phyloP scores from a whole-genome alignment of 2,888 invertebrate genomes.

The Clusia tigrina region DNA sequence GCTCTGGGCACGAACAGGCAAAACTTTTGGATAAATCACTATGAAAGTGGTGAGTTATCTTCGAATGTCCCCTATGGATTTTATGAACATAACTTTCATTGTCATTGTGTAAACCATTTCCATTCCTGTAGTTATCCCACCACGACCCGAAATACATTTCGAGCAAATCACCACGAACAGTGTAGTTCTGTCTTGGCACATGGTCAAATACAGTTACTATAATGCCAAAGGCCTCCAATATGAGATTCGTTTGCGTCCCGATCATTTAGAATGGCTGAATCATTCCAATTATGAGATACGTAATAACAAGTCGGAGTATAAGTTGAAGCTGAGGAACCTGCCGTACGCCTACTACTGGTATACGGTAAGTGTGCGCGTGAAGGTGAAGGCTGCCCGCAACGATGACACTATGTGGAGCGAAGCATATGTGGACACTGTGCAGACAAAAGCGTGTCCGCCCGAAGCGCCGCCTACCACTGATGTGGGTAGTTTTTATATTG shows the following conservation, averaged over 20 bases:
- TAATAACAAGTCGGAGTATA: conserved; percentile 28
- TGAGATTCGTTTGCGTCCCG: conserved; percentile 39
- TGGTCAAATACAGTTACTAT: conserved; percentile 42
- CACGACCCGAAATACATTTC: conserved; percentile 38
- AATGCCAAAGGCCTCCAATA: conserved; percentile 40
- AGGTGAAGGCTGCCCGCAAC: conserved; percentile 68
- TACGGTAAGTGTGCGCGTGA: conserved; percentile 68
- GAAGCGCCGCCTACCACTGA: conserved; percentile 73
- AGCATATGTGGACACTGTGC: conserved; percentile 68
- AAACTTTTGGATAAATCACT: conserved; percentile 71
- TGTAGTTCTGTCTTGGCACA: conserved; percentile 42
- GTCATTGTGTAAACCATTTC: neutral
- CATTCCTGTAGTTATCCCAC: conserved; percentile 43
- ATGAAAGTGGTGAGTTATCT: conserved; percentile 47
- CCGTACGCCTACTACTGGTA: conserved; percentile 38
- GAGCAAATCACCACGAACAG: conserved; percentile 41
- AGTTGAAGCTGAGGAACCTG: conserved; percentile 28
- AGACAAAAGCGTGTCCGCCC: conserved; percentile 68
- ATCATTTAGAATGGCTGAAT: conserved; percentile 36
- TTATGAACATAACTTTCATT: neutral
- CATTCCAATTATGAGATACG: conserved; percentile 32
- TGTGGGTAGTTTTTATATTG: conserved; percentile 76
- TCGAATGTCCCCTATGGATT: neutral
- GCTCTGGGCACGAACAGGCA: conserved; percentile 68
- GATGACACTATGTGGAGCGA: conserved; percentile 75